Conservation (phyloP, 64 coral and sea anemone species). For the Pachyseris speciosa region DNA sequence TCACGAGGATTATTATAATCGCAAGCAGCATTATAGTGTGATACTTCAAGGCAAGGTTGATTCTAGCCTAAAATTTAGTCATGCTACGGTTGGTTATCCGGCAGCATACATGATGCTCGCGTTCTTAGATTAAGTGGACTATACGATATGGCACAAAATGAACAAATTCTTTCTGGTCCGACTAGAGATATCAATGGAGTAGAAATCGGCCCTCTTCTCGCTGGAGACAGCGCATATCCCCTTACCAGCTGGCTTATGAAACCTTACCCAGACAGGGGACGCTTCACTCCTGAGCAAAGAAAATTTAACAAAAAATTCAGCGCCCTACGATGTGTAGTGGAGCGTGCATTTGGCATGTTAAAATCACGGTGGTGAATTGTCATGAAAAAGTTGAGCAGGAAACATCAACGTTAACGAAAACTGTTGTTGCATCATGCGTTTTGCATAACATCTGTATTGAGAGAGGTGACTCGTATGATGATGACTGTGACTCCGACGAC, state of each 20-base stretch:
- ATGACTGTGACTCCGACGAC: conserved; percentile 7
- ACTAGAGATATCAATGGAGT: conserved; percentile 26
- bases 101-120: conserved; percentile 44
- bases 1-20: conserved; percentile 44
- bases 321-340: conserved; percentile 8
- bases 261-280: conserved; percentile 7
- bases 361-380: conserved; percentile 30
- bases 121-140: conserved; percentile 22
- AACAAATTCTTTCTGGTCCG: conserved; percentile 6
- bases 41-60: conserved; percentile 26
- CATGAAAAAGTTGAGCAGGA: conserved; percentile 47
- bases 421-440: conserved; percentile 44
- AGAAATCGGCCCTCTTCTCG: conserved; percentile 34
- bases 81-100: conserved; percentile 18
- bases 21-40: conserved; percentile 49
- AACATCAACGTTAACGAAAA: background rate
- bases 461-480: conserved; percentile 11
- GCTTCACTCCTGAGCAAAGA: conserved; percentile 18
- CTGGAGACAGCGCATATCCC: conserved; percentile 29
- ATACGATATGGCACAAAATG: conserved; percentile 15
- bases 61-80: conserved; percentile 13
- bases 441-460: conserved; percentile 61
- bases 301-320: conserved; percentile 42
- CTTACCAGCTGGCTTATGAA: conserved; percentile 35
- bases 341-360: conserved; percentile 46